Evolutionary conservation across 2,797 vertebrate genomes (phyloP), one percentile per base, ranked within the genome.

Genomic region (Kryptopterus vitreolus): DNA sequence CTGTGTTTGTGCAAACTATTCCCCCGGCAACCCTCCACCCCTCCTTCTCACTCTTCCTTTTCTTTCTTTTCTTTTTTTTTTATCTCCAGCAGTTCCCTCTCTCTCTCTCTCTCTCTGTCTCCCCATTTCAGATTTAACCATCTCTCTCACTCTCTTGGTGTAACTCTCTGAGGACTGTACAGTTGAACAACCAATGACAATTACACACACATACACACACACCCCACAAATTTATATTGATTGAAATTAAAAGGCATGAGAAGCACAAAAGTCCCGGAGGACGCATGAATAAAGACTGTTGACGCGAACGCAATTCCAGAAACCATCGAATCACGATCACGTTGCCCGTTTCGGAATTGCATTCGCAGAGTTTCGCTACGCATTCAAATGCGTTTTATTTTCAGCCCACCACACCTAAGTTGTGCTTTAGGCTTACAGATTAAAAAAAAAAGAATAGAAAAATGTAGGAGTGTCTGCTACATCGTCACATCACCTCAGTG

Each of bases 1-100:
- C 79, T 76, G 80, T 89, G 90, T 92, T 91, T 89, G 88, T 90
- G 88, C 87, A 62, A 76, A 68, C 62, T 62, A 78, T 84, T 85
- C 87, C 87, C 71, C 62, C 43, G 72, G 73, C 48, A 72, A 35
- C 59, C 26, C 65, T 38, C 79, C 55, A 12, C 68, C 57, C 59
- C 31, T 58, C 72, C 76, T 59, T 53, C 52, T 52, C 3, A 65
- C 68, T 70, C 59, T 72, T 15, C 1, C 9, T 68, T 9, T 16
- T 26, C 13, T 26, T 50, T 20, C 6, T 18, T 3, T 52, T 69
- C 18, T 18, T 50, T 33, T 57, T 55, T 43, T 58, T 74, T 58
- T 11, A 43, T 58, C 53, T 58, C n/a, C 15, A 43, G n/a, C 55
- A 59, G n/a, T 59, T 59, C 26, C 26, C 13, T 48, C 43, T 65